Conservation (phyloP, 2,113 vertebrate genomes). For the Salvelinus alpinus region DNA sequence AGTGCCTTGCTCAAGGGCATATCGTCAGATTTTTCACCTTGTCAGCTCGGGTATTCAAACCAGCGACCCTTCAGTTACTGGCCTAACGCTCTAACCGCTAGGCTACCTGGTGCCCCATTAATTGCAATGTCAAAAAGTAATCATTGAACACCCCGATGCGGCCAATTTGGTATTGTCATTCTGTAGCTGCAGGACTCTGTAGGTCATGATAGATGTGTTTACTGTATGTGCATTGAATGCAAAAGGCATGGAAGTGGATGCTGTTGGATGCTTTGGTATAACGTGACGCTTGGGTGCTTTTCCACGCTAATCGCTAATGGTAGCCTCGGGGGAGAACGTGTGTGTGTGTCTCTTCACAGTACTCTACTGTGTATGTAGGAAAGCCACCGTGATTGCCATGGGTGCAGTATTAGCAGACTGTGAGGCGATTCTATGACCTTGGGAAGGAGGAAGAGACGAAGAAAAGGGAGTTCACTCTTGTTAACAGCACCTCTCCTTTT, state of each 20-base stretch:
- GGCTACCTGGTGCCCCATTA: neutral
- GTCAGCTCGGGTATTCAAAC: too few species aligned
- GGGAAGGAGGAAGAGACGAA: neutral
- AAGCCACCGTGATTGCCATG: neutral
- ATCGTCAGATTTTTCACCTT: too few species aligned
- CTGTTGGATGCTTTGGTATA: too few species aligned
- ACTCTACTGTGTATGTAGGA: neutral
- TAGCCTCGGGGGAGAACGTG: too few species aligned
- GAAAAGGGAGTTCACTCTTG: neutral
- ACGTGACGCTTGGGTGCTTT: too few species aligned
- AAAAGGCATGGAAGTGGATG: neutral
- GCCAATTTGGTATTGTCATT: neutral
- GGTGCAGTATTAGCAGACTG: neutral
- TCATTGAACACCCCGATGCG: neutral
- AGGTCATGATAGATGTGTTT: neutral
- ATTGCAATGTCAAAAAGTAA: neutral
- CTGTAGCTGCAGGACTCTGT: neutral
- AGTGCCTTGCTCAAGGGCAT: too few species aligned
- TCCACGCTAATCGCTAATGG: too few species aligned
- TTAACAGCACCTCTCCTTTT: too few species aligned
- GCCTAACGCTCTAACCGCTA: too few species aligned
- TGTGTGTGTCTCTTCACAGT: neutral
- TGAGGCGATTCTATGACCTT: constrained; percentile 25
- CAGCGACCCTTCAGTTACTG: too few species aligned
- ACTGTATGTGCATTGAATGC: neutral